phyloP scores from a whole-genome alignment of 2,797 vertebrate genomes.

The Sebastes nivosus region DNA sequence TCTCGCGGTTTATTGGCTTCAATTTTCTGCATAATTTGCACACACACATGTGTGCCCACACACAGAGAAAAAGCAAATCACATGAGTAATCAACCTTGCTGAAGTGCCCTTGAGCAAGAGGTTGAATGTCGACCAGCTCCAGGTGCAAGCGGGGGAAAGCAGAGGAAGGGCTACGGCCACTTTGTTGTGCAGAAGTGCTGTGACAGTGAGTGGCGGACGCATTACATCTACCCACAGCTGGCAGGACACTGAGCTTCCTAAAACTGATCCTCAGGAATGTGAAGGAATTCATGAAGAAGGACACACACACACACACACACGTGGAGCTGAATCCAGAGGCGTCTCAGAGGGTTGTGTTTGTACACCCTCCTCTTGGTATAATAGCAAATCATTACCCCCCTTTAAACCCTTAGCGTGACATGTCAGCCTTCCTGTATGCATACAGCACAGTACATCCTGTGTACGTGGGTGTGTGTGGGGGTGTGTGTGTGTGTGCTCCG shows the following conservation, averaged over 20 bases:
- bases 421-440: slow-evolving; percentile 42
- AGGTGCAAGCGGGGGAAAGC: slow-evolving; percentile 5
- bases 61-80: slow-evolving; percentile 11
- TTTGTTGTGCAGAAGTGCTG: slow-evolving; percentile 13
- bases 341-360: slow-evolving; percentile 30
- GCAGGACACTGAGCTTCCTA: slow-evolving; percentile 75
- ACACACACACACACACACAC: slow-evolving; percentile 25
- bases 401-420: slow-evolving; percentile 55
- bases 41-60: not conserved
- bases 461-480: slow-evolving; percentile 15
- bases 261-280: slow-evolving; percentile 75
- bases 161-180: slow-evolving; percentile 1
- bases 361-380: slow-evolving; percentile 37
- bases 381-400: slow-evolving; percentile 58
- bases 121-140: not conserved
- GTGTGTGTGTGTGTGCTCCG: not conserved
- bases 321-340: slow-evolving; percentile 22
- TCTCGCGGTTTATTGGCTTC: slow-evolving; percentile 17
- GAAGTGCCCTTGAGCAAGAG: slow-evolving; percentile 9
- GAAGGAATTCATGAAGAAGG: slow-evolving; percentile 62
- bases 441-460: slow-evolving; percentile 26
- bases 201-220: slow-evolving; percentile 46
- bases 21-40: slow-evolving; percentile 18
- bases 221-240: slow-evolving; percentile 73
- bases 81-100: not conserved